Evolutionary conservation across 1,140 invertebrate genomes (phyloP).

Genomic region (Apis laboriosa): DNA sequence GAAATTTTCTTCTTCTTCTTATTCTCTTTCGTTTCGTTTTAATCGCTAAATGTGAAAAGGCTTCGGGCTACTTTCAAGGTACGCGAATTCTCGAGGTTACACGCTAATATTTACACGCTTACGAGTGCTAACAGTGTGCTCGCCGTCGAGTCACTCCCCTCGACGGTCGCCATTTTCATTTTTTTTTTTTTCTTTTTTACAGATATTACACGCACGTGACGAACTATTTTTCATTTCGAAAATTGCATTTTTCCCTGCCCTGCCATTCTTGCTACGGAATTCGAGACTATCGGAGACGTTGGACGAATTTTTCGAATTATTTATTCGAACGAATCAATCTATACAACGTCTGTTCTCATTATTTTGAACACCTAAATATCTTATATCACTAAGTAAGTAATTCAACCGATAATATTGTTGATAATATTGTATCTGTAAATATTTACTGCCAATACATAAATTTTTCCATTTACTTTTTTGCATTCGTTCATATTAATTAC

Average conservation of each 20-base stretch:
- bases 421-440: too few species aligned
- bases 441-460: too few species aligned
- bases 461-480: too few species aligned
- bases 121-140: constrained; percentile 25
- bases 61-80: constrained; percentile 74
- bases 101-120: constrained; percentile 61
- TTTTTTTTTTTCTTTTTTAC: constrained; percentile 14
- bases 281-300: not conserved
- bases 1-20: not conserved
- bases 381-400: too few species aligned
- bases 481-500: too few species aligned
- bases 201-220: constrained; percentile 42
- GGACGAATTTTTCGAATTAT: not conserved
- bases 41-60: constrained; percentile 62
- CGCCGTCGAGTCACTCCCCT: not conserved
- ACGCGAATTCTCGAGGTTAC: constrained; percentile 67
- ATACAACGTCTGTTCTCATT: too few species aligned
- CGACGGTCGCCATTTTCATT: not conserved
- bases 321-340: too few species aligned
- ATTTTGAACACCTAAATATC: too few species aligned
- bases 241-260: not conserved
- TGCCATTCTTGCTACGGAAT: not conserved
- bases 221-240: not conserved
- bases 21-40: not conserved
- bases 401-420: too few species aligned